Conservation (phyloP, 1,140 invertebrate genomes). For the Glomeris maerens region DNA sequence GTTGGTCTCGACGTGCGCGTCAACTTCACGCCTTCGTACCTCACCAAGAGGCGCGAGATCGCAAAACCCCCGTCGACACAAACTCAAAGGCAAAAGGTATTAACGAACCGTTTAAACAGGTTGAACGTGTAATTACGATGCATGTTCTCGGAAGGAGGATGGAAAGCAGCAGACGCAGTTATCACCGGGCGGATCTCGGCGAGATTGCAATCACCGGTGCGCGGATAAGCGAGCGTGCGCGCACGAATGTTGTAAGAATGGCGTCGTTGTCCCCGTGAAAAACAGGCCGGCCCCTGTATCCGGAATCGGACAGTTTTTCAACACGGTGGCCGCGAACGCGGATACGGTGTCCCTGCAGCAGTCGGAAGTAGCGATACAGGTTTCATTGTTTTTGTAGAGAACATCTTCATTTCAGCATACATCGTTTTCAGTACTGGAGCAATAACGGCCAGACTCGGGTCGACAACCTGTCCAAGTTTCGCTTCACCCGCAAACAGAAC, state of each 20-base stretch:
- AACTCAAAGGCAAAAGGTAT: background rate
- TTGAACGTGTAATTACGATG: background rate
- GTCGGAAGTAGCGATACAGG: too few relatives aligned
- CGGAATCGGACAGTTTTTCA: too few relatives aligned
- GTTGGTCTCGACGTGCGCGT: conserved; percentile 30
- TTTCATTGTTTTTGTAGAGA: too few relatives aligned
- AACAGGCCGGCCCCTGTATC: background rate
- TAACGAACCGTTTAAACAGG: background rate
- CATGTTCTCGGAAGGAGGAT: background rate
- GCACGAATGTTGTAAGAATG: conserved; percentile 24
- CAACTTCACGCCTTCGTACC: conserved; percentile 26
- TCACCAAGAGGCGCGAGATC: background rate
- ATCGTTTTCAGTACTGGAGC: too few relatives aligned
- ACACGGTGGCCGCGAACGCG: too few relatives aligned
- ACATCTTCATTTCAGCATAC: too few relatives aligned
- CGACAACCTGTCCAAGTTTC: too few relatives aligned
- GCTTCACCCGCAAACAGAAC: too few relatives aligned
- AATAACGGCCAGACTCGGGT: too few relatives aligned
- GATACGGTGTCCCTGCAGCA: too few relatives aligned
- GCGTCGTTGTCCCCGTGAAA: conserved; percentile 4
- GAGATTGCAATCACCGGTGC: conserved; percentile 22
- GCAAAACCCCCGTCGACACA: background rate
- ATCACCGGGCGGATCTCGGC: too few relatives aligned
- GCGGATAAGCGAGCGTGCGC: conserved; percentile 22
- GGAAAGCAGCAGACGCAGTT: background rate